Conservation (phyloP, 2,888 invertebrate genomes). For the Bugula neritina region DNA sequence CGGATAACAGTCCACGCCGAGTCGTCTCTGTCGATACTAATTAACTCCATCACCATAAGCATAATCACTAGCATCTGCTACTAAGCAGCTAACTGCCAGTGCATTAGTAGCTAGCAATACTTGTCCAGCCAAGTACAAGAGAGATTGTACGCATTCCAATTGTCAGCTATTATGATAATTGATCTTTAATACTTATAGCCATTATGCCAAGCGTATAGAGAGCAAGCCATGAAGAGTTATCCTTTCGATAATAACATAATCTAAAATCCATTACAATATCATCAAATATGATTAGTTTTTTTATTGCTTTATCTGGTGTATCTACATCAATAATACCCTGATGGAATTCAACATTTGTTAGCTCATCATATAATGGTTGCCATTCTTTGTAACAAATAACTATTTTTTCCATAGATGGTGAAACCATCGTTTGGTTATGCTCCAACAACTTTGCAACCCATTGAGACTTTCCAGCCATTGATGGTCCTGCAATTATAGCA, state of each 20-base stretch:
- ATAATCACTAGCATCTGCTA: too few species aligned
- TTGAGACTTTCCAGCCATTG: not conserved
- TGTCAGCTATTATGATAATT: not conserved
- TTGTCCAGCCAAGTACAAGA: too few species aligned
- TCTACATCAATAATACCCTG: constrained; percentile 9
- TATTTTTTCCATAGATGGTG: not conserved
- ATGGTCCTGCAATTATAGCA: not conserved
- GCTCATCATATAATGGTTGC: constrained; percentile 3
- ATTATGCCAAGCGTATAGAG: not conserved
- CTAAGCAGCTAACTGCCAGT: too few species aligned
- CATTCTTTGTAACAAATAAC: not conserved
- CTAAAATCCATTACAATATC: not conserved
- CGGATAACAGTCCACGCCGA: too few species aligned
- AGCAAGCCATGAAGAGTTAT: not conserved
- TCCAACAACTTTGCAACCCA: constrained; percentile 6
- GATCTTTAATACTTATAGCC: not conserved
- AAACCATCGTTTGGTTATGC: not conserved
- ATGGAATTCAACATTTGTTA: constrained; percentile 1
- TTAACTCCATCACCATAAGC: too few species aligned
- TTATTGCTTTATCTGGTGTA: constrained; percentile 15
- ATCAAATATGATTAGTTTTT: constrained; percentile 11
- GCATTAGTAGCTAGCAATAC: too few species aligned
- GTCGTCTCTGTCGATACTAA: too few species aligned
- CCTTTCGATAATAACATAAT: too few species aligned
- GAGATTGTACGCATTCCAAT: too few species aligned